Evolutionary conservation across 2,888 invertebrate genomes (phyloP).

Genomic region (Caradrina clavipalpis): DNA sequence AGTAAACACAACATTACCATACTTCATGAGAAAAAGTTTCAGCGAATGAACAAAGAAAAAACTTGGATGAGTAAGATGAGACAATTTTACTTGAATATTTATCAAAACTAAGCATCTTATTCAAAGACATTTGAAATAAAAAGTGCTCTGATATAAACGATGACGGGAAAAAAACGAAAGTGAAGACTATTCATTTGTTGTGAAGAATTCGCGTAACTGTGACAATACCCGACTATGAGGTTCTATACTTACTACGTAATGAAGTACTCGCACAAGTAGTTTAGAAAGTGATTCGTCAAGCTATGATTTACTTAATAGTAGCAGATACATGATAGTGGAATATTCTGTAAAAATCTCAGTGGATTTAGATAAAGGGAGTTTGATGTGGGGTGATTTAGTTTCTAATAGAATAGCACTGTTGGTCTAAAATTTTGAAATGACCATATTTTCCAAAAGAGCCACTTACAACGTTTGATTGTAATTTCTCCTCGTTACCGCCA

Average conservation of each 20-base stretch:
- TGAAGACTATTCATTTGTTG: constrained; percentile 22
- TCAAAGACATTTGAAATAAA: constrained; percentile 16
- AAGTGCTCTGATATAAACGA: constrained; percentile 30
- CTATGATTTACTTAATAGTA: too few relatives aligned
- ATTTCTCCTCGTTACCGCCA: neutral
- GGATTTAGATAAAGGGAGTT: too few relatives aligned
- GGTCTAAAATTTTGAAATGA: too few relatives aligned
- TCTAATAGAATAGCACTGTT: too few relatives aligned
- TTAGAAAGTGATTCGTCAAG: neutral
- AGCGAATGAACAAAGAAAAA: constrained; percentile 32
- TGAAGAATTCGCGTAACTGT: constrained; percentile 29
- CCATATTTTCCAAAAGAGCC: too few relatives aligned
- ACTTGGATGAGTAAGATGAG: constrained; percentile 29
- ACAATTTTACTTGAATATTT: constrained; percentile 16
- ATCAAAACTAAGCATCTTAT: constrained; percentile 30
- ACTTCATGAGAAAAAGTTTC: constrained; percentile 35
- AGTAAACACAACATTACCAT: constrained; percentile 12
- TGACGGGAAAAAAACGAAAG: constrained; percentile 49
- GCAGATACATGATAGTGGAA: too few relatives aligned
- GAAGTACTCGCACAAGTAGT: neutral
- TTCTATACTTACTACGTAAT: neutral
- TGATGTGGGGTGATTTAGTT: too few relatives aligned
- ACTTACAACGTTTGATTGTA: neutral
- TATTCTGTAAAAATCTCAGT: too few relatives aligned
- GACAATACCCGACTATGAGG: constrained; percentile 13